phyloP scores from a whole-genome alignment of 2,113 vertebrate species.

The Oryzias javanicus region DNA sequence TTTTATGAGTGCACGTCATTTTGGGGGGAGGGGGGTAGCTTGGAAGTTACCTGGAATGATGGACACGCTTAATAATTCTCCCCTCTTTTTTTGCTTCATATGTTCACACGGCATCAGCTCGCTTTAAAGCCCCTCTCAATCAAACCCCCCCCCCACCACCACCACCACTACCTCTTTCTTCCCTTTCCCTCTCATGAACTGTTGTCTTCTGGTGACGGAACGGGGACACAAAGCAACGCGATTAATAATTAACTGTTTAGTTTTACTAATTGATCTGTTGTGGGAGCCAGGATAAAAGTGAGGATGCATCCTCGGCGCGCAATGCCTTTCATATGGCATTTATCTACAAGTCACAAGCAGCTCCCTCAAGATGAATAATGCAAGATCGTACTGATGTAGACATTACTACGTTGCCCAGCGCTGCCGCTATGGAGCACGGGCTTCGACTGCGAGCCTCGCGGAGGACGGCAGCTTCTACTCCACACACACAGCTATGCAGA shows the following conservation, averaged over 20 bases:
- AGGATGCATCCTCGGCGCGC: conserved; percentile 71
- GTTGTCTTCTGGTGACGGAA: conserved; percentile 77
- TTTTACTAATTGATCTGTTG: conserved; percentile 83
- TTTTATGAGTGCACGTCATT: conserved; percentile 70
- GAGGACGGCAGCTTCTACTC: too few species aligned
- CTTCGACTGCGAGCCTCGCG: too few species aligned
- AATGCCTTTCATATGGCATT: conserved; percentile 81
- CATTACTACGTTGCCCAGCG: too few species aligned
- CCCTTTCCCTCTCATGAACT: conserved; percentile 73
- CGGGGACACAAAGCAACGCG: conserved; percentile 77
- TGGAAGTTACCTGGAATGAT: conserved; percentile 69
- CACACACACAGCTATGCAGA: too few species aligned
- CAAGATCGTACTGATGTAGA: too few species aligned
- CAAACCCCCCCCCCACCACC: conserved; percentile 33
- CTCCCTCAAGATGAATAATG: conserved; percentile 82
- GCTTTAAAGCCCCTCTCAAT: conserved; percentile 77
- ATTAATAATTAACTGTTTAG: conserved; percentile 84
- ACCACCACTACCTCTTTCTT: neutral
- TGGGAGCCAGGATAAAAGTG: conserved; percentile 78
- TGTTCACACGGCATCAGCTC: conserved; percentile 73
- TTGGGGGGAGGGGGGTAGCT: conserved; percentile 22
- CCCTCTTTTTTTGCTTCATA: conserved; percentile 59
- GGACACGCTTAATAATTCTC: conserved; percentile 72
- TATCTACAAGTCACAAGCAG: conserved; percentile 76
- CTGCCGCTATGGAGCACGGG: too few species aligned